Evolutionary conservation across 2,888 invertebrate species (phyloP), one percentile per base, ranked within the genome.

Genomic region (Drosophila anceps): DNA sequence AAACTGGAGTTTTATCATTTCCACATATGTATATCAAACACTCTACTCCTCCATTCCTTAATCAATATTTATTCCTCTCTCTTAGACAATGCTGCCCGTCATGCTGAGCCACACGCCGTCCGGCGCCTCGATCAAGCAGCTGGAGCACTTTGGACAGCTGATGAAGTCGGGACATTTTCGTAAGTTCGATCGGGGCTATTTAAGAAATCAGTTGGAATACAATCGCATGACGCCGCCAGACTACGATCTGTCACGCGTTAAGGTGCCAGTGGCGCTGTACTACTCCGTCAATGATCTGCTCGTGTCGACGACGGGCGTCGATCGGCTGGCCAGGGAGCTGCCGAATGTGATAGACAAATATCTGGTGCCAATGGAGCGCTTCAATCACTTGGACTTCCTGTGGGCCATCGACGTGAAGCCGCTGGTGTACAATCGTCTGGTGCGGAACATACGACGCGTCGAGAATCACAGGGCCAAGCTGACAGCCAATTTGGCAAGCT

Each of bases 201-300:
- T 92, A 20, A 88, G 92, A 37, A 95, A 95, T 84, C 84, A 93
- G 64, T 75, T 90, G 61, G 91, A 91, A 59, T 95, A 95, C 81
- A 94, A 94, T 55, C 91, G 91, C 46, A 82, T 91, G 50, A 90
- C 84, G 0, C 95, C 95, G 41, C 95, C 95, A 1, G 90, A 93
- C 15, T 95, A 95, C 77, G 93, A 94, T 81, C 86, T 95, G 15
- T 91, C 92, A 18, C 93, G 93, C 39, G 92, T 95, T 12, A 94
- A 92, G 69, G 93, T 94, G 20, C 95, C 95, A 0, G 93, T 95
- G 39, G 94, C 94, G 2, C 88, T 96, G 12, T 94, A 94, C 82
- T 95, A 94, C 81, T 94, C 94, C 9, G 92, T 93, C 5, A 94
- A 95, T 18, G 97, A 97, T 90, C 95, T 95, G 94, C 90, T 96